Conservation (phyloP, 2,888 invertebrate genomes). For the Anodontia alba region DNA sequence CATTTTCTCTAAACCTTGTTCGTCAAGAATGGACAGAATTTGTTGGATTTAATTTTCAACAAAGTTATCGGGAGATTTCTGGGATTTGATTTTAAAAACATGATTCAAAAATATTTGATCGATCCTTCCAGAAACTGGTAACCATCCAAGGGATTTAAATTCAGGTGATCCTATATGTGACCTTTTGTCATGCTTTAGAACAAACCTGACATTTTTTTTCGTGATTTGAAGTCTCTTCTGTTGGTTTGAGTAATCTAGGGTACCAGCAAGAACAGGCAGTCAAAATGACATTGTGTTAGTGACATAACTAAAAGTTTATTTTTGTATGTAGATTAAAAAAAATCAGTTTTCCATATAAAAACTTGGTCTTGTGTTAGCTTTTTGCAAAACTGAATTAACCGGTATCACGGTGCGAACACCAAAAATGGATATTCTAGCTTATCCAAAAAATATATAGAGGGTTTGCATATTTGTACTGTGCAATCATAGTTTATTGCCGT, state of each 20-base stretch:
- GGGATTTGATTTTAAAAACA: too few relatives aligned
- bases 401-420: too few relatives aligned
- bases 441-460: too few relatives aligned
- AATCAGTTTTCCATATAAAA: background rate
- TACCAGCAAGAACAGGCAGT: conserved; percentile 1
- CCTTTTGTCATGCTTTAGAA: background rate
- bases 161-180: background rate
- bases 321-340: background rate
- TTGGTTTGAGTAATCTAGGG: background rate
- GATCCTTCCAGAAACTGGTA: too few relatives aligned
- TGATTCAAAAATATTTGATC: too few relatives aligned
- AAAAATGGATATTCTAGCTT: too few relatives aligned
- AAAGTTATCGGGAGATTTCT: too few relatives aligned
- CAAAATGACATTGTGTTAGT: conserved; percentile 4
- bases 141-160: background rate
- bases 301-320: background rate
- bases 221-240: background rate
- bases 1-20: too few relatives aligned
- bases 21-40: too few relatives aligned
- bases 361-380: background rate
- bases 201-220: background rate
- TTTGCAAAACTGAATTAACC: background rate
- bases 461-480: too few relatives aligned
- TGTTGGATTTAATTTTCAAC: too few relatives aligned
- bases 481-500: too few relatives aligned